A percentile compares a stretch with the other conserved stretches of the same genome.
phyloP scores from a whole-genome alignment of 2,888 invertebrate species.

The Leucophora obtusa region DNA sequence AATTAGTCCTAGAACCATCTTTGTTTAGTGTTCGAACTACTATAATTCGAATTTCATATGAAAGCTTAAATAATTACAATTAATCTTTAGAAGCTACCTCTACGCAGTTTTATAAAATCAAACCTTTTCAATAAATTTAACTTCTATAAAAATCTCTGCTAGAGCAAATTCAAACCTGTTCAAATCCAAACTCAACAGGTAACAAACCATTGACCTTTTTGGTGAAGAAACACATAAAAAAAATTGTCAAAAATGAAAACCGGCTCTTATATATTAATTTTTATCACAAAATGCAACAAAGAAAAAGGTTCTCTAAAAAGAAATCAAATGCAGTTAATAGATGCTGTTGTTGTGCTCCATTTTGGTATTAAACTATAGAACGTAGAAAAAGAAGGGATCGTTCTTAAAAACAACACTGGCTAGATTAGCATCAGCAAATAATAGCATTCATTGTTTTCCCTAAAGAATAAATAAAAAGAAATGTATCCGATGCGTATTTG shows the following conservation, averaged over 20 bases:
- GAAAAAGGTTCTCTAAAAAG: slow-evolving; percentile 28
- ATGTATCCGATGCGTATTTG: slow-evolving; percentile 15
- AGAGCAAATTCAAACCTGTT: slow-evolving; percentile 59
- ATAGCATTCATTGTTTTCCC: slow-evolving; percentile 16
- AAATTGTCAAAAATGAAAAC: slow-evolving; percentile 2
- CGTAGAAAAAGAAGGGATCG: slow-evolving; percentile 15
- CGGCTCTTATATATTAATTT: slow-evolving; percentile 36
- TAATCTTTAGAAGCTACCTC: no score
- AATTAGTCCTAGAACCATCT: no score
- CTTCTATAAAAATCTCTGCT: not conserved
- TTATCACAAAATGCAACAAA: slow-evolving; percentile 57
- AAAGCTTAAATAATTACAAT: no score
- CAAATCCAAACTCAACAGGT: slow-evolving; percentile 52
- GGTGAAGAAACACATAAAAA: not conserved
- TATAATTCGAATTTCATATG: no score
- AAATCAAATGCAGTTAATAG: slow-evolving; percentile 51
- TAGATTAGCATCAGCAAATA: slow-evolving; percentile 63
- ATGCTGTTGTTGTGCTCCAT: slow-evolving; percentile 46
- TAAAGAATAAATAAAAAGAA: not conserved
- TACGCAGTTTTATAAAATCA: not conserved
- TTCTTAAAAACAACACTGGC: not conserved
- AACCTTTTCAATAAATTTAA: not conserved
- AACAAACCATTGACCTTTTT: slow-evolving; percentile 61
- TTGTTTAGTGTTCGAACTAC: no score
- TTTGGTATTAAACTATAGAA: slow-evolving; percentile 30